Conservation (phyloP, 2,113 vertebrate genomes). For the Gambusia affinis region DNA sequence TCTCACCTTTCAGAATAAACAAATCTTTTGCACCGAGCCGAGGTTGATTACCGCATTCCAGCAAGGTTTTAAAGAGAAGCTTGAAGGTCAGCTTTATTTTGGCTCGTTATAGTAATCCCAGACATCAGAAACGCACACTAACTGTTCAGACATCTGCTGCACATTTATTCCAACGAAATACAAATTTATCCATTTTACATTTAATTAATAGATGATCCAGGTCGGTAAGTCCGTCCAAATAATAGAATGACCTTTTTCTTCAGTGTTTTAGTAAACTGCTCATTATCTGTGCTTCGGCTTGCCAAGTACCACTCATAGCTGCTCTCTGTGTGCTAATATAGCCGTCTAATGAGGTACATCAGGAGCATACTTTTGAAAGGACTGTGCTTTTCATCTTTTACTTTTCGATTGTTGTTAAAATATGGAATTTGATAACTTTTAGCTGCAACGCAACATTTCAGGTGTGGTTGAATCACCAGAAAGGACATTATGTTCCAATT, state of each 20-base stretch:
- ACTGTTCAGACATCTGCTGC: background rate
- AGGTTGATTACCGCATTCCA: too few relatives aligned
- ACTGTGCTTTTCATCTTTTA: background rate
- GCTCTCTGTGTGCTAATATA: constrained; percentile 4
- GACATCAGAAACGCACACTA: background rate
- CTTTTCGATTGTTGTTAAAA: constrained; percentile 7
- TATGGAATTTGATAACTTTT: background rate
- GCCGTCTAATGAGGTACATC: constrained; percentile 12
- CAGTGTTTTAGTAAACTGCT: background rate
- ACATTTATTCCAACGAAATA: background rate
- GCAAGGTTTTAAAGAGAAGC: too few relatives aligned
- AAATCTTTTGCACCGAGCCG: too few relatives aligned
- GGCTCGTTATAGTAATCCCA: background rate
- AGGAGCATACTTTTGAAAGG: background rate
- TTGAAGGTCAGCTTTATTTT: background rate
- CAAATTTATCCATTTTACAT: background rate
- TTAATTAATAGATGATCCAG: background rate
- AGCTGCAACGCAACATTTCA: background rate
- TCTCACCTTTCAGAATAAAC: background rate
- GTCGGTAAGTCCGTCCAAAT: background rate
- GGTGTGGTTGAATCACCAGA: background rate
- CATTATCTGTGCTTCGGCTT: constrained; percentile 8
- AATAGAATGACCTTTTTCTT: background rate
- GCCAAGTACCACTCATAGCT: background rate
- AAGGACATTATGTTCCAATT: background rate